These are phyloP conservation scores for Cylindroiulus punctatus DNA, from an alignment of 2,888 invertebrate genomes.

Conservation along the genomic window DNA sequence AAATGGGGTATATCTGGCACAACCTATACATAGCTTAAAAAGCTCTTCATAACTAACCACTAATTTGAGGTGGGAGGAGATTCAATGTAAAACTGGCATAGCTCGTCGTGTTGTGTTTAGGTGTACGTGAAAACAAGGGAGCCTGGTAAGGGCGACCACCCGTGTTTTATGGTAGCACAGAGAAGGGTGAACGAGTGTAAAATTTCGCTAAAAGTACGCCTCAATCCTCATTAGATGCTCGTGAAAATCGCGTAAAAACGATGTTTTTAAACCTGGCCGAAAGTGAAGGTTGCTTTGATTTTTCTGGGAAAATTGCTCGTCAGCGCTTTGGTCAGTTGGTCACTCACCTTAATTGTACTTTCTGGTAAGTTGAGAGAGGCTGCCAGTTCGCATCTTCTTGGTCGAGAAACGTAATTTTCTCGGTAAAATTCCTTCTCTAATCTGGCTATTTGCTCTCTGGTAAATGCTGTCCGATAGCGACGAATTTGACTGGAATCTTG, in stretches of 20 bases:
- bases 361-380: slow-evolving; percentile 92
- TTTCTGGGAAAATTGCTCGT: neutral
- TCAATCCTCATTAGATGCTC: slow-evolving; percentile 34
- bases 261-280: neutral
- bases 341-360: slow-evolving; percentile 94
- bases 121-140: neutral
- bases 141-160: neutral
- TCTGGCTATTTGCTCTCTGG: slow-evolving; percentile 88
- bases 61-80: neutral
- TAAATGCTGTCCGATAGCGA: slow-evolving; percentile 96
- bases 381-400: slow-evolving; percentile 93
- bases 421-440: slow-evolving; percentile 96
- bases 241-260: slow-evolving; percentile 15
- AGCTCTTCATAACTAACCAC: slow-evolving; percentile 4
- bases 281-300: neutral
- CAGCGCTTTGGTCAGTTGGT: neutral
- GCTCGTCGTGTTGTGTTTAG: neutral
- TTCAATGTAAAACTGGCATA: neutral
- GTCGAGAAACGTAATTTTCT: slow-evolving; percentile 97
- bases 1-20: slow-evolving; percentile 7
- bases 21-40: neutral
- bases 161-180: neutral
- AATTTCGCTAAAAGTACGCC: slow-evolving; percentile 6
- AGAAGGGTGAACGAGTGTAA: slow-evolving; percentile 17
- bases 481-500: slow-evolving; percentile 69